These are phyloP conservation scores for Zoanthus gigantus DNA, from an alignment of 92 coral and sea anemone species.

Conservation along the genomic window DNA sequence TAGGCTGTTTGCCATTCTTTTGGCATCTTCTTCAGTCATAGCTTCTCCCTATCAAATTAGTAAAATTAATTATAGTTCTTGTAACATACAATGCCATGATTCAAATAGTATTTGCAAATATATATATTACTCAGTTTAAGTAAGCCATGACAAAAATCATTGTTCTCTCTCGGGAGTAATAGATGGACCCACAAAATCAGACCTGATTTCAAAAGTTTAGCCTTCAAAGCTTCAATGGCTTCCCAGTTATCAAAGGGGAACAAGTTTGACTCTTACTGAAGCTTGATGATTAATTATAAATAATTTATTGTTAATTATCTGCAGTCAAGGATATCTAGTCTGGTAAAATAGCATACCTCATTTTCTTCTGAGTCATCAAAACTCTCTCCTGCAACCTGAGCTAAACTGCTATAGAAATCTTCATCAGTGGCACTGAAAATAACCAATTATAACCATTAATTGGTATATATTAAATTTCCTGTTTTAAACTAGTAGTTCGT, in stretches of 20 bases:
- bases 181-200: not conserved
- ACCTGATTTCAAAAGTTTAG: not conserved
- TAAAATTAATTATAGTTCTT: not conserved
- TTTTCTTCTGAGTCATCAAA: conserved; percentile 79
- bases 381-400: conserved; percentile 84
- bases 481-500: too few species aligned
- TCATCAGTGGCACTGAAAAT: conserved; percentile 89
- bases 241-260: too few species aligned
- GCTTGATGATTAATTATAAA: too few species aligned
- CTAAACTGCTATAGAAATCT: conserved; percentile 92
- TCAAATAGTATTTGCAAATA: not conserved
- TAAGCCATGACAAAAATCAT: too few species aligned
- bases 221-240: too few species aligned
- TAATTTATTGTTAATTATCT: too few species aligned
- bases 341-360: conserved; percentile 7
- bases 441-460: not conserved
- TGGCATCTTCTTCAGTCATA: conserved; percentile 90
- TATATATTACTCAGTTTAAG: not conserved
- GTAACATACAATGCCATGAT: too few species aligned
- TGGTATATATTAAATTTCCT: too few species aligned
- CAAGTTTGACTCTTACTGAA: too few species aligned
- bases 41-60: conserved; percentile 48
- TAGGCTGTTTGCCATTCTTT: conserved; percentile 85
- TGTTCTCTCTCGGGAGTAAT: too few species aligned
- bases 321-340: too few species aligned